These are phyloP conservation scores for Peromyscus polionotus DNA, from an alignment of 2,113 vertebrate genomes.

Conservation along the genomic window DNA sequence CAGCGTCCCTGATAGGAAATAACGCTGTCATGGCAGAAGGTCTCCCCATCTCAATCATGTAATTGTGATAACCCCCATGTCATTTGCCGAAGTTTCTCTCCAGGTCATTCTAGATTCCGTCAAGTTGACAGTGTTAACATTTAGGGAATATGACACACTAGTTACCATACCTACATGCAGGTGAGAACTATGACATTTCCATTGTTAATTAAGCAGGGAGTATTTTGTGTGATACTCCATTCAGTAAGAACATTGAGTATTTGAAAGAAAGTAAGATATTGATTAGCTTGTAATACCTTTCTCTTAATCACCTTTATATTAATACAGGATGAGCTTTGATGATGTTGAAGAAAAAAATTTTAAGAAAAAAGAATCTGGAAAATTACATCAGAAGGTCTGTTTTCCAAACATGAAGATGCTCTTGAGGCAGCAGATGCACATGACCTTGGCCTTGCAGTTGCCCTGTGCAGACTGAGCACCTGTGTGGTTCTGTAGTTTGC, in stretches of 20 bases:
- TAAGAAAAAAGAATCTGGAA: constrained; percentile 68
- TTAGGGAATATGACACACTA: background rate
- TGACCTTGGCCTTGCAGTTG: constrained; percentile 65
- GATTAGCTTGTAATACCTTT: constrained; percentile 42
- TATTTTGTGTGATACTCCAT: background rate
- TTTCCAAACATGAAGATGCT: constrained; percentile 64
- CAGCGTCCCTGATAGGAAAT: too few relatives aligned
- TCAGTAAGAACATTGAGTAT: constrained; percentile 3
- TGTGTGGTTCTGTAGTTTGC: constrained; percentile 49
- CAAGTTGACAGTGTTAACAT: background rate
- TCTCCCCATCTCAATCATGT: background rate
- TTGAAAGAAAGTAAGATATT: constrained; percentile 29
- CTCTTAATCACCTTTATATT: constrained; percentile 62
- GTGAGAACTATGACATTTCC: background rate
- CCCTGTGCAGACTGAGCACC: constrained; percentile 46
- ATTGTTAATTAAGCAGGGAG: background rate
- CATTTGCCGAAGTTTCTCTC: background rate
- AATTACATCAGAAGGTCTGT: constrained; percentile 74
- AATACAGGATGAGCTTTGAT: constrained; percentile 89
- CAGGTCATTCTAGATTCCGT: background rate
- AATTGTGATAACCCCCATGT: too few relatives aligned
- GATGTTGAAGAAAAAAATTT: constrained; percentile 63
- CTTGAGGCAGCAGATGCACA: constrained; percentile 58
- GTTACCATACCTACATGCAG: background rate
- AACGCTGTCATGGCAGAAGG: background rate